Percentiles rank a stretch among this genome's conserved stretches.
Evolutionary conservation across 2,113 vertebrate species (phyloP).

Genomic region (Callorhinus ursinus): DNA sequence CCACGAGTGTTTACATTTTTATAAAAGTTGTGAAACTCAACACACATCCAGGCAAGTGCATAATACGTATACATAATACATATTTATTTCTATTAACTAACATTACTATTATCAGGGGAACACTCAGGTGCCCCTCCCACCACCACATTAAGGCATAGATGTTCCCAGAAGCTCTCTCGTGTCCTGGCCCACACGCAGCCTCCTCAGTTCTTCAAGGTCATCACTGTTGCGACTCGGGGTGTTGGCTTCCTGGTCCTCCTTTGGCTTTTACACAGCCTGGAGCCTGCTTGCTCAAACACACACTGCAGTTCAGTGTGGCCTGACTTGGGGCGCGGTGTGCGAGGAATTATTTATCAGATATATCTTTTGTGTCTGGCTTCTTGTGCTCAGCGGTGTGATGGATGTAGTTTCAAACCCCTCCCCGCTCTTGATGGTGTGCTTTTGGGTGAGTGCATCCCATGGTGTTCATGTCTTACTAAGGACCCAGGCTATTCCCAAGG

Average conservation of each 20-base stretch:
- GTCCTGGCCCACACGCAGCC: neutral
- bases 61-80: no score
- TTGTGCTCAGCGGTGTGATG: neutral
- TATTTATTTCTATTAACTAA: no score
- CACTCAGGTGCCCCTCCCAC: no score
- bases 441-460: fast-evolving
- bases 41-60: neutral
- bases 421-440: fast-evolving
- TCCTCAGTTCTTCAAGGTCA: neutral
- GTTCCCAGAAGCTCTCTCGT: neutral
- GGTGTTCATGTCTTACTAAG: no score
- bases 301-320: fast-evolving
- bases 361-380: neutral
- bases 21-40: neutral
- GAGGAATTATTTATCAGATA: fast-evolving
- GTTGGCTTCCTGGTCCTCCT: fast-evolving
- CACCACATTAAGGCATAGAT: fast-evolving
- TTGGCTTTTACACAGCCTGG: neutral
- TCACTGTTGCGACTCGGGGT: neutral
- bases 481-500: neutral
- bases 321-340: fast-evolving
- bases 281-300: neutral
- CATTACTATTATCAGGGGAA: neutral
- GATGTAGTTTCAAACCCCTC: neutral
- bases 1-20: neutral